Percentiles rank a stretch among this genome's conserved stretches.
phyloP scores from a whole-genome alignment of 2,888 invertebrate species.

The Agriopis marginaria region DNA sequence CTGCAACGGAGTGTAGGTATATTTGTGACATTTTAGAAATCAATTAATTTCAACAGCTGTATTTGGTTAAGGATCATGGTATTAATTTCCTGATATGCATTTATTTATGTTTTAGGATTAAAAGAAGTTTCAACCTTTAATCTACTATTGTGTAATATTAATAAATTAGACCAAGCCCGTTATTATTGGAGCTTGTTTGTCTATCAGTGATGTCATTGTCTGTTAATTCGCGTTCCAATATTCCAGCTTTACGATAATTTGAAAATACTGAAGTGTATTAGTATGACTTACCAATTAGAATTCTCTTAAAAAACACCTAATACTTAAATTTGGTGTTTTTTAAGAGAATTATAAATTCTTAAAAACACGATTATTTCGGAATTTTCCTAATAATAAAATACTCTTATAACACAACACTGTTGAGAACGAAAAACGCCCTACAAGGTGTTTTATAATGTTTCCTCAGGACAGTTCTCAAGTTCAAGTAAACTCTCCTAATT shows the following conservation, averaged over 20 bases:
- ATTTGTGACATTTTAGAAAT: too few relatives aligned
- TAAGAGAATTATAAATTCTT: too few relatives aligned
- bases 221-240: conserved; percentile 26
- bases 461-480: not conserved
- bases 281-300: not conserved
- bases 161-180: conserved; percentile 14
- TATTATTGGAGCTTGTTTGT: conserved; percentile 10
- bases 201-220: conserved; percentile 19
- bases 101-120: not conserved
- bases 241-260: conserved; percentile 5
- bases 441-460: too few relatives aligned
- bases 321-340: too few relatives aligned
- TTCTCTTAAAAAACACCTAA: not conserved
- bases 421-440: too few relatives aligned
- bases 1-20: too few relatives aligned
- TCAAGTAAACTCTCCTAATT: not conserved
- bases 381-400: too few relatives aligned
- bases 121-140: not conserved
- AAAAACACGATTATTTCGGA: too few relatives aligned
- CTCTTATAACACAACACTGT: too few relatives aligned
- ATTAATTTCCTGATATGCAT: conserved; percentile 4
- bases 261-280: not conserved
- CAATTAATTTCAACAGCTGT: too few relatives aligned
- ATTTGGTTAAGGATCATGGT: not conserved
- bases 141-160: conserved; percentile 8